These are phyloP conservation scores for Megathymus violae DNA, from an alignment of 1,140 invertebrate species.

Conservation along the genomic window DNA sequence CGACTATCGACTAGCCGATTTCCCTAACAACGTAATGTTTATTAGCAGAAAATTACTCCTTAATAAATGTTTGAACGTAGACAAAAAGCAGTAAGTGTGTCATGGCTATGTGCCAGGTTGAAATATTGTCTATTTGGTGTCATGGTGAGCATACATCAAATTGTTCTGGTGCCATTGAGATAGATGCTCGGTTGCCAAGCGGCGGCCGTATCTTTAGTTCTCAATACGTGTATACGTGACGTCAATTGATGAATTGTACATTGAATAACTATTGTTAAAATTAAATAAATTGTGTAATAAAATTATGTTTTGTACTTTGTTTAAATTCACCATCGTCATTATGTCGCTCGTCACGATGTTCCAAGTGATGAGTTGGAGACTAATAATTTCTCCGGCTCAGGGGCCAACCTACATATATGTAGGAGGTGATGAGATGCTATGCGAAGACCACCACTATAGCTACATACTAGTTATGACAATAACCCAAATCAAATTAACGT, in stretches of 20 bases:
- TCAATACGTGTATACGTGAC: not conserved
- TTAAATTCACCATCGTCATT: too few relatives aligned
- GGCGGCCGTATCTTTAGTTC: not conserved
- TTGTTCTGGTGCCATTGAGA: conserved; percentile 16
- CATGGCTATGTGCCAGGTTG: conserved; percentile 22
- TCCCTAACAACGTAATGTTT: not conserved
- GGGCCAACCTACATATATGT: too few relatives aligned
- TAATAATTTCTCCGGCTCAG: not conserved
- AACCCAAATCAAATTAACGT: too few relatives aligned
- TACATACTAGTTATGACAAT: too few relatives aligned
- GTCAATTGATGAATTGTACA: not conserved
- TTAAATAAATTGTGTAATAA: not conserved
- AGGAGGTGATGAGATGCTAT: too few relatives aligned
- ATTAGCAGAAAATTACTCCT: not conserved
- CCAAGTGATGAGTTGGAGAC: too few relatives aligned
- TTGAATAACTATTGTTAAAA: not conserved
- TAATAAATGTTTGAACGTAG: conserved; percentile 10
- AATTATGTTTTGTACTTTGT: too few relatives aligned
- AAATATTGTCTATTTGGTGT: conserved; percentile 21
- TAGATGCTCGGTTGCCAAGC: conserved; percentile 19
- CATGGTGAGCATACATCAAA: conserved; percentile 24
- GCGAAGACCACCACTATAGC: too few relatives aligned
- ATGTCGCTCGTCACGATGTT: too few relatives aligned
- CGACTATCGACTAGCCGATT: not conserved
- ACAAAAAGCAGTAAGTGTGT: conserved; percentile 13